Conservation (phyloP, 1,140 invertebrate species). For the Frieseomelitta varia region DNA sequence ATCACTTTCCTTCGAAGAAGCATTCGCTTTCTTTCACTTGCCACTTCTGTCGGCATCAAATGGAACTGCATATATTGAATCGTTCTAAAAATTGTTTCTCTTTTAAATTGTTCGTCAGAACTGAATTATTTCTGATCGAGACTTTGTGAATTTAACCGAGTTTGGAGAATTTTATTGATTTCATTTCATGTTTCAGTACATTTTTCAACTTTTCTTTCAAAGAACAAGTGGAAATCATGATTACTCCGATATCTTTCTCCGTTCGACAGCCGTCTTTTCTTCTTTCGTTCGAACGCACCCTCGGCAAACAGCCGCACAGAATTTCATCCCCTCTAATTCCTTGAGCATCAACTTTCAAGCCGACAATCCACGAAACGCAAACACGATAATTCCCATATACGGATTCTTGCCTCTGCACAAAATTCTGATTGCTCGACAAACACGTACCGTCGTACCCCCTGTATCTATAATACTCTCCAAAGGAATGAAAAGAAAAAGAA, state of each 20-base stretch:
- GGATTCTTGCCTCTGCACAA: slow-evolving; percentile 16
- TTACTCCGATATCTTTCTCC: not conserved
- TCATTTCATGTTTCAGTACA: too few species aligned
- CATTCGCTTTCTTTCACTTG: too few species aligned
- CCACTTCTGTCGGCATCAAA: too few species aligned
- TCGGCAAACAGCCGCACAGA: not conserved
- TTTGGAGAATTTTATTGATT: too few species aligned
- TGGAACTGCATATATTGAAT: too few species aligned
- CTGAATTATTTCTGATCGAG: too few species aligned
- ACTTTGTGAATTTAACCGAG: too few species aligned
- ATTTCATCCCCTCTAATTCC: slow-evolving; percentile 8
- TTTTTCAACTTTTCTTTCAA: too few species aligned
- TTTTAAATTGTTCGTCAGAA: too few species aligned
- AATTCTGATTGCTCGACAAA: slow-evolving; percentile 15
- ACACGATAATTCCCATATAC: not conserved
- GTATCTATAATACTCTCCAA: too few species aligned
- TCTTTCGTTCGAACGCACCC: not conserved
- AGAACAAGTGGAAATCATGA: not conserved
- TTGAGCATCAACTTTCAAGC: slow-evolving; percentile 24
- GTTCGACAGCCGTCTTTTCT: not conserved
- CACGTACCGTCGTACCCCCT: not conserved
- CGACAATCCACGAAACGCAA: slow-evolving; percentile 12
- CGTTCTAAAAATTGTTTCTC: too few species aligned
- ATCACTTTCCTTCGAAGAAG: too few species aligned
- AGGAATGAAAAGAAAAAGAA: not conserved